These are phyloP conservation scores for Polietes domitor DNA, from an alignment of 2,888 invertebrate genomes.

Conservation along the genomic window DNA sequence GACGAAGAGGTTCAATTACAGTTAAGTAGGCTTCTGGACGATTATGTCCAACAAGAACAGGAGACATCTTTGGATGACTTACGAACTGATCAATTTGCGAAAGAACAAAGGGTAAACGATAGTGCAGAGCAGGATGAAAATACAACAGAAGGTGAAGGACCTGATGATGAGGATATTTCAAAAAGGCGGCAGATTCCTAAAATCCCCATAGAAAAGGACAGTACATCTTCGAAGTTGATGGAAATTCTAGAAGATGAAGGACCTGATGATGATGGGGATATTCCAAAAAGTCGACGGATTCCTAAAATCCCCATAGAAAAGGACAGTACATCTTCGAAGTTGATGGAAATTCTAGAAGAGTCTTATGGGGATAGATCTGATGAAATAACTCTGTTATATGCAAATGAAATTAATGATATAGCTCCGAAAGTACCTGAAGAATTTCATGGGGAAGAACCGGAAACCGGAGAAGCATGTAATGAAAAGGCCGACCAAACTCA, in stretches of 20 bases:
- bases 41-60: too few relatives aligned
- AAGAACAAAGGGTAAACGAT: too few relatives aligned
- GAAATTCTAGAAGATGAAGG: conserved; percentile 10
- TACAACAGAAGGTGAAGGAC: not conserved
- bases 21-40: too few relatives aligned
- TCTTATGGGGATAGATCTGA: conserved; percentile 28
- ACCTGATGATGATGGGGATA: not conserved
- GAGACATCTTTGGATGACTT: too few relatives aligned
- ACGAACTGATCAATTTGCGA: too few relatives aligned
- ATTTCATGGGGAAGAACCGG: too few relatives aligned
- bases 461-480: not conserved
- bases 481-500: too few relatives aligned
- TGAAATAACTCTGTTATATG: not conserved
- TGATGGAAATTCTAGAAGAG: not conserved
- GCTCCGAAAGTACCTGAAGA: not conserved
- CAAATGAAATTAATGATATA: not conserved
- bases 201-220: too few relatives aligned
- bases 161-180: not conserved
- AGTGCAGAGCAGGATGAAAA: too few relatives aligned
- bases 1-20: too few relatives aligned
- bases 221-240: not conserved
- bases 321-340: not conserved
- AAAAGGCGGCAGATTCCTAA: conserved; percentile 3
- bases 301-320: too few relatives aligned
- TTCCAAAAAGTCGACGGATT: not conserved